Evolutionary conservation across 1,140 invertebrate species (phyloP), one percentile per base, ranked within the genome.

Genomic region (Trichoplusia ni): DNA sequence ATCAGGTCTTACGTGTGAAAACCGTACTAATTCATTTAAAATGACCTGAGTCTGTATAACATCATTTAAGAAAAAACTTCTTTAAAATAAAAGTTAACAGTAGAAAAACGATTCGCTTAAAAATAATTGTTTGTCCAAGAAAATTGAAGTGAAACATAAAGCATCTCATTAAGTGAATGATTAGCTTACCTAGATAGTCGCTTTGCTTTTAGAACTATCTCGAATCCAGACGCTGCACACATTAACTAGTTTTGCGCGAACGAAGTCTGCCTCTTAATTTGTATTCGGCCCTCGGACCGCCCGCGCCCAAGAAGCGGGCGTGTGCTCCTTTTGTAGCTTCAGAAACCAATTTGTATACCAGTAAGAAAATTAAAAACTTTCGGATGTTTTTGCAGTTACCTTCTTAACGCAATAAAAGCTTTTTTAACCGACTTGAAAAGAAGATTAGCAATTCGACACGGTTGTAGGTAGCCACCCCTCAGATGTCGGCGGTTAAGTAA

Each of bases 331-430:
- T 78, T 77, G 69, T 79, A 78, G 79, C 77, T 78, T 75, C 81
- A 73, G 72, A 79, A 83, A 82, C 81, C 82, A 82, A 85, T 85
- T 85, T 85, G 82, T 85, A 75, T 80, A 82, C 76, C 73, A 73
- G 79, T 72, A 76, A 83, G 79, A 72, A 81, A 85, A 85, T 83
- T 85, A 85, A 83, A 84, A 83, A 82, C 68, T 79, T 77, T 65
- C 60, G 31, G 60, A 75, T 75, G 63, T 71, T 75, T 74, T 76
- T 54, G 21, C 59, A 73, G 53, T 73, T 71, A 67, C 64, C 62
- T 61, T 61, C 47, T 61, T 63, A 66, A 64, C 56, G 54, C 51
- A 65, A 62, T 70, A 70, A 70, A 62, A 47, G 66, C 53, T 60
- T 59, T 53, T 60, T 60, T 60, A 47, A 46, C 42, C 56, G 16